These are phyloP conservation scores for Teleopsis dalmanni DNA, from an alignment of 1,140 invertebrate genomes.

Conservation along the genomic window DNA sequence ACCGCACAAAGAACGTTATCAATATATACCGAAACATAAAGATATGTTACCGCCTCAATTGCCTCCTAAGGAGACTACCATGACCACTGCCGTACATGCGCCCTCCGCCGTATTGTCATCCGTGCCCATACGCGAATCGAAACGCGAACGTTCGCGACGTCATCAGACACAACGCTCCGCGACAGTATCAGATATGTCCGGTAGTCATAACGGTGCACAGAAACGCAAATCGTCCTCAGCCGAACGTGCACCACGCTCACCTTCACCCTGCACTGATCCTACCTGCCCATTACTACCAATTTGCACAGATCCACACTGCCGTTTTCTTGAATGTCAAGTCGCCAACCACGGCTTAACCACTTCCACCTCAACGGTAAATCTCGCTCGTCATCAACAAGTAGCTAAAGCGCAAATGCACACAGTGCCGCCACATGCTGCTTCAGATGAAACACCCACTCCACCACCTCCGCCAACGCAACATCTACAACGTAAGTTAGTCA, in stretches of 20 bases:
- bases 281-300: slow-evolving; percentile 40
- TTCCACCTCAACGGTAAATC: slow-evolving; percentile 33
- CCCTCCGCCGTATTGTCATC: not conserved
- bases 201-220: slow-evolving; percentile 17
- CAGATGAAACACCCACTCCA: slow-evolving; percentile 36
- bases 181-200: slow-evolving; percentile 41
- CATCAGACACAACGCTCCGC: slow-evolving; percentile 43
- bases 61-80: slow-evolving; percentile 9
- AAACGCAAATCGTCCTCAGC: slow-evolving; percentile 42
- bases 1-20: slow-evolving; percentile 42
- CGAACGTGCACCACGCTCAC: slow-evolving; percentile 36
- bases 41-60: slow-evolving; percentile 11
- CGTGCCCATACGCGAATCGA: slow-evolving; percentile 14
- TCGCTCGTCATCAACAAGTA: slow-evolving; percentile 34
- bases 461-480: slow-evolving; percentile 22
- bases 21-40: slow-evolving; percentile 36
- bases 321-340: slow-evolving; percentile 33
- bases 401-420: slow-evolving; percentile 39
- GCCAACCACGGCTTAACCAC: slow-evolving; percentile 23
- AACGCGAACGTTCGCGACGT: slow-evolving; percentile 37
- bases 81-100: slow-evolving; percentile 5
- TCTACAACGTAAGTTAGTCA: slow-evolving; percentile 24
- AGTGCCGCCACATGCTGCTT: slow-evolving; percentile 31
- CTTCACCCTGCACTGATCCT: slow-evolving; percentile 41
- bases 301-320: slow-evolving; percentile 42